These are phyloP conservation scores for Dolichopus griseipennis DNA, from an alignment of 2,888 invertebrate genomes.

Conservation along the genomic window DNA sequence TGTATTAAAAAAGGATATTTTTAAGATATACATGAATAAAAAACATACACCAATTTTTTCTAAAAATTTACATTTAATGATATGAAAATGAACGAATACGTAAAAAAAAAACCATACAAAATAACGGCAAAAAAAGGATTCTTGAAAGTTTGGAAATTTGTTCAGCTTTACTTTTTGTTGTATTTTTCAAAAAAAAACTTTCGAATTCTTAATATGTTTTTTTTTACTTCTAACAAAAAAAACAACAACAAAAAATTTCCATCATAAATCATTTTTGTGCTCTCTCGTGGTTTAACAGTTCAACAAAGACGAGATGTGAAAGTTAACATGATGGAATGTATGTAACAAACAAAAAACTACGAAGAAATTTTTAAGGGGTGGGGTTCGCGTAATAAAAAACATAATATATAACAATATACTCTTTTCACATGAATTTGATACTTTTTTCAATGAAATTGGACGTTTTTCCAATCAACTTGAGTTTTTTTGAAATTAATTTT, in stretches of 20 bases:
- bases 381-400: not conserved
- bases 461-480: too few relatives aligned
- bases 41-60: not conserved
- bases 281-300: constrained; percentile 3
- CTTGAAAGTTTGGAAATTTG: not conserved
- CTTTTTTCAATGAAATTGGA: too few relatives aligned
- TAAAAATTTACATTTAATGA: not conserved
- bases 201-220: not conserved
- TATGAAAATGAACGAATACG: not conserved
- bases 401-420: too few relatives aligned
- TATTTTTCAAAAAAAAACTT: not conserved
- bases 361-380: too few relatives aligned
- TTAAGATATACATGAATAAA: not conserved
- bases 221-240: not conserved
- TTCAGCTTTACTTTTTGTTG: too few relatives aligned
- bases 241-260: too few relatives aligned
- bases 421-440: too few relatives aligned
- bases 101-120: too few relatives aligned
- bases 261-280: constrained; percentile 6
- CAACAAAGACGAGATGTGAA: not conserved
- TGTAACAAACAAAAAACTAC: not conserved
- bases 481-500: too few relatives aligned
- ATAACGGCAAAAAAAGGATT: not conserved
- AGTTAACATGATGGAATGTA: not conserved
- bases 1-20: too few relatives aligned